phyloP scores from a whole-genome alignment of 2,797 vertebrate species.

The Bucorvus abyssinicus region DNA sequence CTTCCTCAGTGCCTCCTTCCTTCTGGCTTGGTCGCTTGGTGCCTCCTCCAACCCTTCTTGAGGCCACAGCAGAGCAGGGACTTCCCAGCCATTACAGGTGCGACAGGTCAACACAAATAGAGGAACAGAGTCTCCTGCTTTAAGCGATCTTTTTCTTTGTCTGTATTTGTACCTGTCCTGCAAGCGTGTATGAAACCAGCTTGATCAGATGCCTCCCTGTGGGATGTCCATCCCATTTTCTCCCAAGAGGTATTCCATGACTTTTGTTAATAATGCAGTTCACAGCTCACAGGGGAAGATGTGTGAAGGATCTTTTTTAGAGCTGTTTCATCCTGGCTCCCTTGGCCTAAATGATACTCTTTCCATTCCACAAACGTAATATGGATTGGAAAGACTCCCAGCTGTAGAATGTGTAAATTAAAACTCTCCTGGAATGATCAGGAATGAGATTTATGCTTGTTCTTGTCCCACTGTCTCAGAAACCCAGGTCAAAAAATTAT shows the following conservation, averaged over 20 bases:
- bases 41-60: not conserved
- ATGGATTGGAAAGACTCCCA: not conserved
- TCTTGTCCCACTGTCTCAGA: rapidly evolving
- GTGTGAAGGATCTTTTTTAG: not conserved
- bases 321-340: not conserved
- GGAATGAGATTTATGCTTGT: not conserved
- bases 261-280: not conserved
- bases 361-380: not conserved
- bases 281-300: not conserved
- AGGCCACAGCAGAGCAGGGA: not conserved
- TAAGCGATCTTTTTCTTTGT: not conserved
- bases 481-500: not conserved
- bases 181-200: not conserved
- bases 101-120: not conserved
- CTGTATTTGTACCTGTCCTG: not conserved
- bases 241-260: not conserved
- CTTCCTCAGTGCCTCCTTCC: not conserved
- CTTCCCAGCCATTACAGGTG: not conserved
- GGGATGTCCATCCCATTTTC: not conserved
- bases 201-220: not conserved
- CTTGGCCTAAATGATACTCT: not conserved
- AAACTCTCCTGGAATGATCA: not conserved
- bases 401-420: not conserved
- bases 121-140: not conserved
- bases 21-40: not conserved